Base-by-base conservation (phyloP, 2,797 vertebrate genomes). In the Propithecus deckenii region DNA sequence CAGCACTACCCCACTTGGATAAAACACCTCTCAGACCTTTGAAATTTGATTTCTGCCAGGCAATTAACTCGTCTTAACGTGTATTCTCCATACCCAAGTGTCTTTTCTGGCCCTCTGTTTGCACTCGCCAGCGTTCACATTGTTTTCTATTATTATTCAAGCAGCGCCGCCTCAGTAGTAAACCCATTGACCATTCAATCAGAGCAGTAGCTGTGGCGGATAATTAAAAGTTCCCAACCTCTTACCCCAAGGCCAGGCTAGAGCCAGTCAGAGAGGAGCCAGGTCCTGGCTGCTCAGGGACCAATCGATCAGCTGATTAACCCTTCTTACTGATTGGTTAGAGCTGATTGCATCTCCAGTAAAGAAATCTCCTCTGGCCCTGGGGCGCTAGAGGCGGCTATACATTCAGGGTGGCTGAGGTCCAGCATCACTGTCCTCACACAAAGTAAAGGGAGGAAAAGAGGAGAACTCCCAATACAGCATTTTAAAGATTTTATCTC, bases 151-250 rank as follows among this genome's bases (percentile, higher is more conserved):
- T 99, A 99, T 99, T 99, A 99, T 99, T 99, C 99, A 99, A 98
- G 98, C 98, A 95, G 98, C 92, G 98, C 99, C 98, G 98, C 98
- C 98, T 98, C 98, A 93, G 99, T 99, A 98, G 99, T 99, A 99
- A 99, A 99, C 98, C 99, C 99, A 99, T 99, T 99, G 99, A 99
- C 99, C 99, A 99, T 99, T 99, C 98, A 99, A 99, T 98, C 98
- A 98, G 98, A 97, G 98, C 98, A 98, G 98, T 98, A 98, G 98
- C 98, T 99, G 98, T 95, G 98, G 99, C 28, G 98, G 99, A 99
- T 99, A 99, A 99, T 99, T 99, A 99, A 99, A 99, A 99, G 99
- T 99, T 99, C 99, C 99, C 99, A 98, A 99, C 99, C 99, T 99
- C 99, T 99, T 98, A 98, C 98, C 99, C 99, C 99, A 98, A 98